Evolutionary conservation across 2,113 vertebrate genomes (phyloP).

Genomic region (Cephalopholis sonnerati): DNA sequence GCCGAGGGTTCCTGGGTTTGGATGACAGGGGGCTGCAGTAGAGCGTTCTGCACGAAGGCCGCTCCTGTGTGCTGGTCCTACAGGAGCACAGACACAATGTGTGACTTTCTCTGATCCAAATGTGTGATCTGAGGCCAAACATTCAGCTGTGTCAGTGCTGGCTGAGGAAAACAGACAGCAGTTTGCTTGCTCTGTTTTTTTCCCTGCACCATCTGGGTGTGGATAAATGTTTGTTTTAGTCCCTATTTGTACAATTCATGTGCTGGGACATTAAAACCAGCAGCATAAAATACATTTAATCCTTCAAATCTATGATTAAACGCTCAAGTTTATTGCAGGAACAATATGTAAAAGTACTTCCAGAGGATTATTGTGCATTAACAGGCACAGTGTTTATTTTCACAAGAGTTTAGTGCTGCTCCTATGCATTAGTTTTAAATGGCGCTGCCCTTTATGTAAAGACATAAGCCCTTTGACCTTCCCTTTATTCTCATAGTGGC

Average conservation of each 20-base stretch:
- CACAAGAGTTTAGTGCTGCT: slow-evolving; percentile 41
- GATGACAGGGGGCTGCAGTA: slow-evolving; percentile 25
- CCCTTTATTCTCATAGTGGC: slow-evolving; percentile 1
- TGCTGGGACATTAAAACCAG: not conserved
- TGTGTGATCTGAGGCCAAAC: not conserved
- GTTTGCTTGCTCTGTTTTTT: not conserved
- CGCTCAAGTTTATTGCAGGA: slow-evolving; percentile 26
- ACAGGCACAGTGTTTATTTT: slow-evolving; percentile 27
- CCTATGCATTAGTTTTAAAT: slow-evolving; percentile 37
- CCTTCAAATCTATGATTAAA: slow-evolving; percentile 37
- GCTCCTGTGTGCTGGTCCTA: slow-evolving; percentile 43
- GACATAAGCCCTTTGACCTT: slow-evolving; percentile 52
- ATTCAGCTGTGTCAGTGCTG: not conserved
- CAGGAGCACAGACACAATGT: not conserved
- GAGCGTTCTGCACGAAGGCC: not conserved
- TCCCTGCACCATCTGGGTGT: slow-evolving; percentile 37
- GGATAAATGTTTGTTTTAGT: slow-evolving; percentile 33
- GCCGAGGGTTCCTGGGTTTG: slow-evolving; percentile 37
- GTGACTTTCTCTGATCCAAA: not conserved
- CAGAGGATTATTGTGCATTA: slow-evolving; percentile 54
- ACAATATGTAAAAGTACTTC: slow-evolving; percentile 61
- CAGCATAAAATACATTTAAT: slow-evolving; percentile 30
- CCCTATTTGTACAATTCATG: slow-evolving; percentile 5
- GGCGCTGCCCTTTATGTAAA: slow-evolving; percentile 36
- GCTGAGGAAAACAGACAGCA: not conserved